These are phyloP conservation scores for Plagodis pulveraria DNA, from an alignment of 2,888 invertebrate species.

Conservation along the genomic window DNA sequence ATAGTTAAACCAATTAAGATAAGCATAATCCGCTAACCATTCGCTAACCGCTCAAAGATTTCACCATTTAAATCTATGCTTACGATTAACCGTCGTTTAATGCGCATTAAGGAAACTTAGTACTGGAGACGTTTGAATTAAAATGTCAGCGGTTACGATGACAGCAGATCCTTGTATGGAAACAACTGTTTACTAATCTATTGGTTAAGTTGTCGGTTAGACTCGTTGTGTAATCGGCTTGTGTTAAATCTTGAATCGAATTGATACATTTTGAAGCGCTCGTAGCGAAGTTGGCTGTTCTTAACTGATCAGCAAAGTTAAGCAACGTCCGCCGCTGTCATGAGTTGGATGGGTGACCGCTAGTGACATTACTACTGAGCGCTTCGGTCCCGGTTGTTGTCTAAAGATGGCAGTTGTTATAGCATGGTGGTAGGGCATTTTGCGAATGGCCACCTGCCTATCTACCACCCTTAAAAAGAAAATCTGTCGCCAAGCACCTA, in stretches of 20 bases:
- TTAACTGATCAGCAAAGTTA: no score
- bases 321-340: no score
- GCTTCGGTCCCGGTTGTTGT: no score
- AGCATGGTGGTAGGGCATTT: no score
- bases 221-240: conserved; percentile 25
- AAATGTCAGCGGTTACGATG: conserved; percentile 43
- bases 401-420: no score
- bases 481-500: no score
- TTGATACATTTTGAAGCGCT: no score
- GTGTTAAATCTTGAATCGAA: not conserved
- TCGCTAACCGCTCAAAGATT: conserved; percentile 1
- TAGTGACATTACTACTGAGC: no score
- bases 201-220: conserved; percentile 16
- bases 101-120: conserved; percentile 20
- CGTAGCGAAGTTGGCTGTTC: no score
- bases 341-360: no score
- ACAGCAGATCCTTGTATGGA: conserved; percentile 28
- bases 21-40: conserved; percentile 1
- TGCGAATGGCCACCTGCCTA: no score
- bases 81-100: conserved; percentile 20
- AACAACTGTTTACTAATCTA: conserved; percentile 21
- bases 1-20: conserved; percentile 5
- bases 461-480: no score
- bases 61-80: conserved; percentile 10
- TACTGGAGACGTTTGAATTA: conserved; percentile 41